Percentiles rank a stretch among this genome's conserved stretches.
These are phyloP conservation scores for Pseudochromis fuscus DNA, from an alignment of 2,797 vertebrate genomes.

Conservation along the genomic window DNA sequence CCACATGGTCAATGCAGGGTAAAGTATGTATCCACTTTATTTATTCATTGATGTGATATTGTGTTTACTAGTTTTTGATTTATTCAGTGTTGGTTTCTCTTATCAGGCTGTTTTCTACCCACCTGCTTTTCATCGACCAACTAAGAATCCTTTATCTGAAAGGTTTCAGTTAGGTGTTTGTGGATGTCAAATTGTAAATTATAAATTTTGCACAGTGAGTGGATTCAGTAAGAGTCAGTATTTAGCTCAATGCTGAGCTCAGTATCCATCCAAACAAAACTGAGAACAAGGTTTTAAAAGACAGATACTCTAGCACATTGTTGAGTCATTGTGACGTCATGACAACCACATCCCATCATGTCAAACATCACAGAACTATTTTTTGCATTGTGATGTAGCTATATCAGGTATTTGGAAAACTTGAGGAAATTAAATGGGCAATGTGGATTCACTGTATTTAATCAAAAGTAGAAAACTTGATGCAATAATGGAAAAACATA, in stretches of 20 bases:
- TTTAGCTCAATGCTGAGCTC: not conserved
- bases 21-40: slow-evolving; percentile 88
- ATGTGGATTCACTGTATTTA: too few species aligned
- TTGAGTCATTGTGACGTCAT: not conserved
- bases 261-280: not conserved
- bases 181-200: not conserved
- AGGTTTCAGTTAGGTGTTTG: slow-evolving; percentile 1
- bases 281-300: not conserved
- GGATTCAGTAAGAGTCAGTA: not conserved
- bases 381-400: not conserved
- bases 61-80: slow-evolving; percentile 77
- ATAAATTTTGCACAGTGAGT: not conserved
- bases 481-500: too few species aligned
- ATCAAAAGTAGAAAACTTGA: too few species aligned
- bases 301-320: not conserved
- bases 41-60: slow-evolving; percentile 80
- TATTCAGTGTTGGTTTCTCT: slow-evolving; percentile 66
- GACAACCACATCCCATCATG: not conserved
- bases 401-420: too few species aligned
- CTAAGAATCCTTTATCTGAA: slow-evolving; percentile 7
- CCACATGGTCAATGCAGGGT: slow-evolving; percentile 86
- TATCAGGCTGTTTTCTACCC: slow-evolving; percentile 76
- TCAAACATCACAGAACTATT: not conserved
- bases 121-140: slow-evolving; percentile 67
- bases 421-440: not conserved